Evolutionary conservation across 2,113 vertebrate genomes (phyloP), one percentile per base, ranked within the genome.

Genomic region (Myotis brandtii): DNA sequence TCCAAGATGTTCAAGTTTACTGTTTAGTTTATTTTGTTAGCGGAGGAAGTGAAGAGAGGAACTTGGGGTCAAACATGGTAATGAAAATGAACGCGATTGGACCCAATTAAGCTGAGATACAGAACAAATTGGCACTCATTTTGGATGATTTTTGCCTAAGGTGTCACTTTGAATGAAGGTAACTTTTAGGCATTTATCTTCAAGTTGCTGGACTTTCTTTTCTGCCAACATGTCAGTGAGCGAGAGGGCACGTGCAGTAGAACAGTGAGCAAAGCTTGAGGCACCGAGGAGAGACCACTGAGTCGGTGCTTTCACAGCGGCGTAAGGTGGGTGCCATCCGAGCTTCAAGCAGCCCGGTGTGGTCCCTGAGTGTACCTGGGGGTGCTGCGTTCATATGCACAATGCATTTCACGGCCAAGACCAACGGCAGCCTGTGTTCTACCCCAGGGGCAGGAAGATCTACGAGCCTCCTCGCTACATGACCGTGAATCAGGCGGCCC

Each of bases 381-480:
- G 40, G 7, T 75, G 34, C 77, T 32, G 73, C 23, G 9, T 25
- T 25, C 40, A 46, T 17, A 37, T 2, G 12, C 18, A 13, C 66
- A 34, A 2, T 46, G 94, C 4, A 46, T 52, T 89, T 75, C 34
- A 25, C 43, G 16, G 48, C 62, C 12, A 64, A 67, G 69, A 52
- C 81, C 40, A 69, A 5, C 21, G 62, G 27, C 37, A 20, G 95
- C 85, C 64, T 7, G 18, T 94, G 95, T 83, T 88, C 54, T 97
- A n/a, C 73, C 95, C 82, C 96, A 99, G 99, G 97, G 99, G 99
- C 92, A 99, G 96, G 89, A 99, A 99, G 98, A 98, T 99, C 97
- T 99, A 98, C 40, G 99, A 99, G 86, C 99, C 99, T 1, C 99
- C 99, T 17, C 99, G 98, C 86, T 99, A 99, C 88, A 99, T 99